Evolutionary conservation across 2,888 invertebrate genomes (phyloP).

Genomic region (Hypsopygia costalis): DNA sequence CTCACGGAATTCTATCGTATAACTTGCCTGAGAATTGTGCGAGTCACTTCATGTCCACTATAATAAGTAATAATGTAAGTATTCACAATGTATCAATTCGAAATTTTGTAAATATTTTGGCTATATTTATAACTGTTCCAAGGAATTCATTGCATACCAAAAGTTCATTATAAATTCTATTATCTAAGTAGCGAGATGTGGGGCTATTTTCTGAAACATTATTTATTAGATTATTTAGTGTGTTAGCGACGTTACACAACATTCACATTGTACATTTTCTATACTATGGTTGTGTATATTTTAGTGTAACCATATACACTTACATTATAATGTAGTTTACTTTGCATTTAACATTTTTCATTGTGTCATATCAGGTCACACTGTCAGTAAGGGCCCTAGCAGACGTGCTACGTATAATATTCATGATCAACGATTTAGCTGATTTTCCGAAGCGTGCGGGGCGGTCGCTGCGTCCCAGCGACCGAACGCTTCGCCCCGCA

Average conservation of each 20-base stretch:
- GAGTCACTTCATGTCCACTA: conserved; percentile 58
- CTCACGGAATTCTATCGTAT: conserved; percentile 25
- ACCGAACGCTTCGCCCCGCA: too few relatives aligned
- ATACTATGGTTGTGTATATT: conserved; percentile 57
- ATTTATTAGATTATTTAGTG: conserved; percentile 34
- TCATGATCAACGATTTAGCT: too few relatives aligned
- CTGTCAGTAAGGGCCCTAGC: too few relatives aligned
- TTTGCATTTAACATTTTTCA: conserved; percentile 53
- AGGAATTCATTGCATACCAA: conserved; percentile 45
- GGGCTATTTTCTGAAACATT: conserved; percentile 51
- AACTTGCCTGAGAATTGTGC: conserved; percentile 39
- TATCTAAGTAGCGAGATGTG: conserved; percentile 34
- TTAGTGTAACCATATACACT: conserved; percentile 41
- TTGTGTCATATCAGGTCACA: conserved; percentile 8
- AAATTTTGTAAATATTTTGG: conserved; percentile 50
- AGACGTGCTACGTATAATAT: too few relatives aligned
- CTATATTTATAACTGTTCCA: conserved; percentile 37
- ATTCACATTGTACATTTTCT: conserved; percentile 34
- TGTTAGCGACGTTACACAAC: conserved; percentile 25
- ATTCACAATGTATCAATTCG: conserved; percentile 19
- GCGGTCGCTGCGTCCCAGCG: too few relatives aligned
- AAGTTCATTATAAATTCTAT: conserved; percentile 43
- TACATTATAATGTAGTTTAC: conserved; percentile 27
- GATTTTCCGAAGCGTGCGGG: too few relatives aligned
- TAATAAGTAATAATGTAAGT: conserved; percentile 40